phyloP scores from a whole-genome alignment of 2,113 vertebrate species.

The Aleadryas rufinucha region DNA sequence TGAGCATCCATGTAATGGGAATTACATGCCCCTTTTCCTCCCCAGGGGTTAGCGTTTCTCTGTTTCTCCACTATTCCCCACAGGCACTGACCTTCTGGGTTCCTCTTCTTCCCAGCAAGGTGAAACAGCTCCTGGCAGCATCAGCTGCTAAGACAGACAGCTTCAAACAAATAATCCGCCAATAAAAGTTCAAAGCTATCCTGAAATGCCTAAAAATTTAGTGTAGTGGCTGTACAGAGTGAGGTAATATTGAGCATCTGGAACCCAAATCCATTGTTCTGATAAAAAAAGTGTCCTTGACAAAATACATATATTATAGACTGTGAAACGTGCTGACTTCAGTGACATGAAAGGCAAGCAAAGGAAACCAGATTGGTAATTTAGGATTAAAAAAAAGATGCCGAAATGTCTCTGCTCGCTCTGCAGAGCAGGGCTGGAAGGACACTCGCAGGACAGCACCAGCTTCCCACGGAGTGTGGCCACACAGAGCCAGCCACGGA shows the following conservation, averaged over 20 bases:
- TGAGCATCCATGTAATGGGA: slow-evolving; percentile 45
- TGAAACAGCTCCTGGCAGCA: slow-evolving; percentile 13
- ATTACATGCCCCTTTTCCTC: slow-evolving; percentile 34
- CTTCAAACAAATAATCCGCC: background rate
- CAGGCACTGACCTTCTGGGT: slow-evolving; percentile 34
- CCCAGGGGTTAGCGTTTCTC: slow-evolving; percentile 17
- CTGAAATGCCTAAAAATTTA: background rate
- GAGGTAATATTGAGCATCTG: background rate
- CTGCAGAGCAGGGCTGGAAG: background rate
- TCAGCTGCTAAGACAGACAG: background rate
- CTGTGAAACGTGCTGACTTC: background rate
- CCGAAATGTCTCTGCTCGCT: accelerated
- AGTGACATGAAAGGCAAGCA: background rate
- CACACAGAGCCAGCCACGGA: accelerated
- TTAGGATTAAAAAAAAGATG: background rate
- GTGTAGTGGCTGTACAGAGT: background rate
- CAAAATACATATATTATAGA: background rate
- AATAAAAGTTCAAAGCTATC: background rate
- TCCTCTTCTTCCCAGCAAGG: slow-evolving; percentile 24
- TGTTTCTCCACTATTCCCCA: slow-evolving; percentile 1
- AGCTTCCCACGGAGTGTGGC: background rate
- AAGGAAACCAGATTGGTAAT: background rate
- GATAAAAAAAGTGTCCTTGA: background rate
- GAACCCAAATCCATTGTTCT: background rate
- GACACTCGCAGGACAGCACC: accelerated